These are phyloP conservation scores for Macrotis lagotis DNA, from an alignment of 2,113 vertebrate species.

Conservation along the genomic window DNA sequence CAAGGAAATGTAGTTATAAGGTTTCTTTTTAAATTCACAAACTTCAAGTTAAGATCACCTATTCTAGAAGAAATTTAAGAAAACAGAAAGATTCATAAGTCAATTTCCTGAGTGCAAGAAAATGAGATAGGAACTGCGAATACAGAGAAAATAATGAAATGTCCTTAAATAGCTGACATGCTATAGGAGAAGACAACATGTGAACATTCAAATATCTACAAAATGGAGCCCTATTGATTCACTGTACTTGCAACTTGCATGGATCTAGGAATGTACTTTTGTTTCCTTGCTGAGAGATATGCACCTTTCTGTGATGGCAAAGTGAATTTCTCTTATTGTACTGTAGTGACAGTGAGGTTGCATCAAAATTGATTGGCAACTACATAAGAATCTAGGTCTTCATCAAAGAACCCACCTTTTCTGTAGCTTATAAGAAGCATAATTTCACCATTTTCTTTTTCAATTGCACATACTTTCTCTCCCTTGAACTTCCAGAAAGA, in stretches of 20 bases:
- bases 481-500: neutral
- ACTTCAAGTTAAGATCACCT: neutral
- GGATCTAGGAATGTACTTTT: neutral
- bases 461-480: neutral
- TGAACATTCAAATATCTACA: neutral
- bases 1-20: neutral
- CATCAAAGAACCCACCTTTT: neutral
- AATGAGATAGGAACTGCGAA: neutral
- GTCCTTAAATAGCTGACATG: neutral
- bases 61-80: neutral
- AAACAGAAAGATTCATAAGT: neutral
- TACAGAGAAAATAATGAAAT: neutral
- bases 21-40: neutral
- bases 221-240: neutral
- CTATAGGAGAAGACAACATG: neutral
- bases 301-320: neutral
- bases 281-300: too few relatives aligned
- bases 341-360: neutral
- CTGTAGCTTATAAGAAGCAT: neutral
- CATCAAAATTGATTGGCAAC: neutral
- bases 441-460: neutral
- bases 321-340: too few relatives aligned
- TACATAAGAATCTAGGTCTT: neutral
- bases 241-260: neutral
- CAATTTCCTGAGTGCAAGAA: neutral